Evolutionary conservation across 2,888 invertebrate genomes (phyloP).

Genomic region (Drosophila quinaria): DNA sequence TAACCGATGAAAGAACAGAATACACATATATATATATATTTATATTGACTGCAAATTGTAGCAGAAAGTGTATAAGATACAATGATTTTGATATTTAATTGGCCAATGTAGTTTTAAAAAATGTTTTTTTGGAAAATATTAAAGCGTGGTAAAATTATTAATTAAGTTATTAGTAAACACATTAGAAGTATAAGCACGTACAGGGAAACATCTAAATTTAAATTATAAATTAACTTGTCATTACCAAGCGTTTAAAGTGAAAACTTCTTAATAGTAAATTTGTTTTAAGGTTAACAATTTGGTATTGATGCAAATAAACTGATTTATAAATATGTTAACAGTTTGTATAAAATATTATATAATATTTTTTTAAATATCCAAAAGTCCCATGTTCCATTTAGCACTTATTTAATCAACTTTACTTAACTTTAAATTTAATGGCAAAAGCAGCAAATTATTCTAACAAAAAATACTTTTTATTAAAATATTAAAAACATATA

Average conservation of each 20-base stretch:
- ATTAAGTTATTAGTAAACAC: neutral
- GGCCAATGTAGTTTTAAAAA: neutral
- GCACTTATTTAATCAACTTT: no score
- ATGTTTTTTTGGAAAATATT: neutral
- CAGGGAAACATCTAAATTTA: neutral
- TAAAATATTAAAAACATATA: no score
- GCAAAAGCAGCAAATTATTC: no score
- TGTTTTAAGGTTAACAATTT: neutral
- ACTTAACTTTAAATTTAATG: no score
- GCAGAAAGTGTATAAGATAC: conserved; percentile 9
- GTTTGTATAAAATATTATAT: neutral
- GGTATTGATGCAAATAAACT: neutral
- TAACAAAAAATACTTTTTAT: no score
- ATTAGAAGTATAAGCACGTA: conserved; percentile 2
- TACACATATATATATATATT: neutral
- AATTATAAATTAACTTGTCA: neutral
- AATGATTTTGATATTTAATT: neutral
- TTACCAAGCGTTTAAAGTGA: neutral
- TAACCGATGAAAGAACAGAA: conserved; percentile 21
- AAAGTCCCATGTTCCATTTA: no score
- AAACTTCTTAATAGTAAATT: neutral
- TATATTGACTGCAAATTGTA: conserved; percentile 47
- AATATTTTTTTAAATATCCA: neutral
- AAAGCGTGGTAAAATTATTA: neutral
- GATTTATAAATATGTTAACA: neutral